Percentiles rank a stretch among this genome's conserved stretches.
These are phyloP conservation scores for Potamilus streckersoni DNA, from an alignment of 1,140 invertebrate species.

Conservation along the genomic window DNA sequence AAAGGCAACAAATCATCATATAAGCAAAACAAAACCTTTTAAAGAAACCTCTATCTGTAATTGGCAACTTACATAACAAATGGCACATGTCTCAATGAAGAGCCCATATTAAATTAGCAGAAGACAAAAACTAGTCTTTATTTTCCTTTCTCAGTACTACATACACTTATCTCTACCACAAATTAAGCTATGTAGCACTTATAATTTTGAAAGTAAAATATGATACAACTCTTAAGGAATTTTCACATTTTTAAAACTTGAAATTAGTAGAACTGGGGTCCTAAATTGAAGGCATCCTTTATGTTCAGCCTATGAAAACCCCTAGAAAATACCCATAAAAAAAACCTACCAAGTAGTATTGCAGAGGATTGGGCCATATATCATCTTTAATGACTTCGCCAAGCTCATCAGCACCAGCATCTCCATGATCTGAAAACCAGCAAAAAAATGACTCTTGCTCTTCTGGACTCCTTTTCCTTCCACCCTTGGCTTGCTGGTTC, in stretches of 20 bases:
- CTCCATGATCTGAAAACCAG: conserved; percentile 67
- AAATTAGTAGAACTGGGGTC: neutral
- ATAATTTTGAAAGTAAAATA: neutral
- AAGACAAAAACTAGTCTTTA: too few species aligned
- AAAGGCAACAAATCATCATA: too few species aligned
- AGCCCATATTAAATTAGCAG: too few species aligned
- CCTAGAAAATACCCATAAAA: conserved; percentile 36
- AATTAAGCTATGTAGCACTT: too few species aligned
- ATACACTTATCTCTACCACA: too few species aligned
- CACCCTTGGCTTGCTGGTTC: conserved; percentile 54
- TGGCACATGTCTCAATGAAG: too few species aligned
- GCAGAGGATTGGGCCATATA: conserved; percentile 91
- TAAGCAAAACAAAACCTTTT: too few species aligned
- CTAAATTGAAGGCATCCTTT: neutral
- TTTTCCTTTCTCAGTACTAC: too few species aligned
- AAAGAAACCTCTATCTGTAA: too few species aligned
- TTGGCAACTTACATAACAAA: too few species aligned
- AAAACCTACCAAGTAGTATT: conserved; percentile 85
- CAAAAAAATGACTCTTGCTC: conserved; percentile 67
- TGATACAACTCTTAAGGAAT: neutral
- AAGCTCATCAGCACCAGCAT: conserved; percentile 67
- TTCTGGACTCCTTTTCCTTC: conserved; percentile 59
- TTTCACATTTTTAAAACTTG: neutral
- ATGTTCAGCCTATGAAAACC: neutral
- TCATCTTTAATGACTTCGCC: conserved; percentile 83